These are phyloP conservation scores for Caenorhabditis plicata DNA, from an alignment of 2,888 invertebrate genomes.

Conservation along the genomic window DNA sequence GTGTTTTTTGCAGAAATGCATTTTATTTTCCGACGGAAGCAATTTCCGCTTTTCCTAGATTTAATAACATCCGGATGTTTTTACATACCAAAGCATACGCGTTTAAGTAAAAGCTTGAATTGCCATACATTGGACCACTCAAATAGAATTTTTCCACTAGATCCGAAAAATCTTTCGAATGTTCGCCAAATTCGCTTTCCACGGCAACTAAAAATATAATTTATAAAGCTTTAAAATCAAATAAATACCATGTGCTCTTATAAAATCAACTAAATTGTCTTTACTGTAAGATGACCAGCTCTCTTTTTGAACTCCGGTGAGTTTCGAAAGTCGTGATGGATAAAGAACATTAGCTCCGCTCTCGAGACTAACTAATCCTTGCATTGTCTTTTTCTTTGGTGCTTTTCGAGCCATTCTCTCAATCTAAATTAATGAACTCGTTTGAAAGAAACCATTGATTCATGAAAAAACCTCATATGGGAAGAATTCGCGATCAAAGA, in stretches of 20 bases:
- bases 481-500: slow-evolving; percentile 46
- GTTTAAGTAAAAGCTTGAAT: slow-evolving; percentile 39
- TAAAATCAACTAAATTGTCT: slow-evolving; percentile 27
- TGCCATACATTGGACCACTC: slow-evolving; percentile 25
- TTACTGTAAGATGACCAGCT: slow-evolving; percentile 24
- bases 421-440: slow-evolving; percentile 11
- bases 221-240: no score
- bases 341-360: slow-evolving; percentile 23
- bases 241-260: slow-evolving; percentile 12
- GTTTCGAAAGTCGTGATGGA: slow-evolving; percentile 14
- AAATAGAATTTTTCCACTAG: slow-evolving; percentile 35
- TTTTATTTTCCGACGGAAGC: no score
- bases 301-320: slow-evolving; percentile 23
- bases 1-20: no score
- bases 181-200: slow-evolving; percentile 22
- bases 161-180: slow-evolving; percentile 14
- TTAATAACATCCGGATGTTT: no score
- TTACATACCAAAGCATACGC: slow-evolving; percentile 37
- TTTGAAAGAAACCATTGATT: neutral
- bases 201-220: slow-evolving; percentile 13
- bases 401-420: slow-evolving; percentile 45
- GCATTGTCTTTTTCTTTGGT: slow-evolving; percentile 40
- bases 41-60: no score
- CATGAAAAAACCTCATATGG: slow-evolving; percentile 31
- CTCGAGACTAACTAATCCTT: slow-evolving; percentile 40